Conservation (phyloP, 2,797 vertebrate genomes). For the Moxostoma hubbsi region DNA sequence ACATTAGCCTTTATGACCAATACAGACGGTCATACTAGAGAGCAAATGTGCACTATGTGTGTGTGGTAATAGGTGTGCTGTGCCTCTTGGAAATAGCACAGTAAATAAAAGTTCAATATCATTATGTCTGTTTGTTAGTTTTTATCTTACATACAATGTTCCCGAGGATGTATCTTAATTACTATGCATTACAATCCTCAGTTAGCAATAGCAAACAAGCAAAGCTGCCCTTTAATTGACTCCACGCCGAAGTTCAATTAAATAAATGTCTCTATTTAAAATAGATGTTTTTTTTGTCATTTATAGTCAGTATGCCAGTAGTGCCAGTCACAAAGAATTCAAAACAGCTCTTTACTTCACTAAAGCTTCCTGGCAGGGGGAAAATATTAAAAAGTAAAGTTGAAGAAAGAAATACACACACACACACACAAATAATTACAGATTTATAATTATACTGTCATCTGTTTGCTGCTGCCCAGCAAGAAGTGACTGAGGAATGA, state of each 20-base stretch:
- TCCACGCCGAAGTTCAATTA: constrained; percentile 17
- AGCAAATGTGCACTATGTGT: constrained; percentile 42
- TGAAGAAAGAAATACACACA: constrained; percentile 55
- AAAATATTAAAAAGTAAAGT: constrained; percentile 57
- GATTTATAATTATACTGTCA: constrained; percentile 77
- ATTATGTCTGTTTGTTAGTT: constrained; percentile 26
- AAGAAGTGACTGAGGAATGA: constrained; percentile 66
- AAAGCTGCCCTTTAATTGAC: constrained; percentile 35
- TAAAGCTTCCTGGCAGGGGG: constrained; percentile 50
- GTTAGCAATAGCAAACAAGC: constrained; percentile 36
- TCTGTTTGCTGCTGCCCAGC: constrained; percentile 64
- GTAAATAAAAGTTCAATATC: constrained; percentile 26
- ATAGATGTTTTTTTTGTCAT: constrained; percentile 32
- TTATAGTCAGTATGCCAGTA: constrained; percentile 38
- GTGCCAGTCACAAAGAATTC: constrained; percentile 6
- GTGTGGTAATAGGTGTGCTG: constrained; percentile 30
- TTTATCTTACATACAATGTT: not conserved
- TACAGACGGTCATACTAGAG: constrained; percentile 70
- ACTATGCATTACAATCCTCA: constrained; percentile 31
- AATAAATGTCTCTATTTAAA: not conserved
- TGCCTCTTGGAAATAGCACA: constrained; percentile 1
- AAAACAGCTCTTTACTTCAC: constrained; percentile 18
- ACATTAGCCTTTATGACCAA: constrained; percentile 70
- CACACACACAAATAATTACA: constrained; percentile 66
- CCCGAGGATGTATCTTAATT: not conserved